Base-by-base conservation (phyloP, 2,888 invertebrate species). In the Erynnis tages region DNA sequence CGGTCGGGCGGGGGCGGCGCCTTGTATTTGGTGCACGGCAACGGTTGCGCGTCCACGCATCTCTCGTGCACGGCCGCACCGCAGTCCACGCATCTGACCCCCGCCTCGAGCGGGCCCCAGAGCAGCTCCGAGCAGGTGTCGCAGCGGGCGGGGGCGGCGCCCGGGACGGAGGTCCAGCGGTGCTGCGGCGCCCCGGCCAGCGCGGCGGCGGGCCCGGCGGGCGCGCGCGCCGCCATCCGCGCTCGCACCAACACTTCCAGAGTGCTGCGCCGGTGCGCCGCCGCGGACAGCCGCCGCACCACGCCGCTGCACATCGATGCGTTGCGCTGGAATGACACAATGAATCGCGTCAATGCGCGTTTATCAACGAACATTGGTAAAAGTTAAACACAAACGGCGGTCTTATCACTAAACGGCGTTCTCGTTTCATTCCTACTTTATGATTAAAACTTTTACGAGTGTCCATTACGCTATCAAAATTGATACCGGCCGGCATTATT, bases 11-110 rank as follows among this genome's bases (percentile, higher is more conserved):
- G 76, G 32, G 83, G 76, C 63, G 83, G 84, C 66, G 84, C 79
- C 73, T 80, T 80, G 75, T 81, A 79, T 65, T 79, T 76, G 60
- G 95, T 95, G 86, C 96, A 96, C 76, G 95, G 94, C 87, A 96
- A 95, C 56, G 97, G 94, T 49, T 97, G 96, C 54, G 92, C 89
- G 59, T 97, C 96, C 48, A 95, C 94, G 81, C 98, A 98, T 72
- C 97, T 97, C 82, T 98, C 98, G 85, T 98, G 98, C 79, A 97
- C 97, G 73, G 96, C 95, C 74, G 96, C 97, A 53, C 97, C 97
- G 82, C 98, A 98, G 79, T 98, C 98, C 79, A 95, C 93, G 80
- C 98, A 98, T 0, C 87, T 80, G 11, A 85, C 82, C 14, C 94
- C 94, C 70, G 90, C 95, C 90, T 95, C 95, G 46, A 97, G 95